A percentile compares a stretch with the other conserved stretches of the same genome.
Evolutionary conservation across 2,113 vertebrate species (phyloP).

Genomic region (Atractosteus spatula): DNA sequence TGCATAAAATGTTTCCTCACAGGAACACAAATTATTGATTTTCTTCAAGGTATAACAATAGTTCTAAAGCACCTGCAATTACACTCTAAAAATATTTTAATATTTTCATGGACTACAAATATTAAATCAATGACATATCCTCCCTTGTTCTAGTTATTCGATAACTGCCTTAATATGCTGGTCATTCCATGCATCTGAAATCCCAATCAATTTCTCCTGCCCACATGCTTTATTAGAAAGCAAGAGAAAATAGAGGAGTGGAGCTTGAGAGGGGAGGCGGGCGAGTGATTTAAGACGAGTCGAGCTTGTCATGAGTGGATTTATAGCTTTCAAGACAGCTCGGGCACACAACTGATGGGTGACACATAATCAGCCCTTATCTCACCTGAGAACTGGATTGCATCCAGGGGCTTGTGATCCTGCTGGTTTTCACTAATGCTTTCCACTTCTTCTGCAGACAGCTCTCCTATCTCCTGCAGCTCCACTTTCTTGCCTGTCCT

Average conservation of each 20-base stretch:
- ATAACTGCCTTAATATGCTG: background rate
- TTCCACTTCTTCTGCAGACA: constrained; percentile 46
- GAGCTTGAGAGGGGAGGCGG: background rate
- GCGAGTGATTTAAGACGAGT: constrained; percentile 42
- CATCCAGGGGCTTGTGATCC: constrained; percentile 71
- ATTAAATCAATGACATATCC: no score
- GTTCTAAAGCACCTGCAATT: no score
- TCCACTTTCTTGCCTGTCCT: constrained; percentile 47
- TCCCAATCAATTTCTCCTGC: constrained; percentile 1
- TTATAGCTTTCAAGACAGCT: constrained; percentile 51
- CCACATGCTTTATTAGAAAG: background rate
- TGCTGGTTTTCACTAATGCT: constrained; percentile 54
- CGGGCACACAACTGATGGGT: constrained; percentile 47
- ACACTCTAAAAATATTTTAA: no score
- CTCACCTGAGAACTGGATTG: constrained; percentile 70
- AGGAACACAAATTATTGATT: no score
- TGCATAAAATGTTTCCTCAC: no score
- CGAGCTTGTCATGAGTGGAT: constrained; percentile 52
- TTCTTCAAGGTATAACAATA: no score
- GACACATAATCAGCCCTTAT: constrained; percentile 66
- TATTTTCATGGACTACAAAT: no score
- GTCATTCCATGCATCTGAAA: background rate
- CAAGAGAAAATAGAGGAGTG: constrained; percentile 5
- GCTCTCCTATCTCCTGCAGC: constrained; percentile 38
- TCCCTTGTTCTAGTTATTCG: background rate